Evolutionary conservation across 2,113 vertebrate species (phyloP).

Genomic region (Cnemophilus loriae): DNA sequence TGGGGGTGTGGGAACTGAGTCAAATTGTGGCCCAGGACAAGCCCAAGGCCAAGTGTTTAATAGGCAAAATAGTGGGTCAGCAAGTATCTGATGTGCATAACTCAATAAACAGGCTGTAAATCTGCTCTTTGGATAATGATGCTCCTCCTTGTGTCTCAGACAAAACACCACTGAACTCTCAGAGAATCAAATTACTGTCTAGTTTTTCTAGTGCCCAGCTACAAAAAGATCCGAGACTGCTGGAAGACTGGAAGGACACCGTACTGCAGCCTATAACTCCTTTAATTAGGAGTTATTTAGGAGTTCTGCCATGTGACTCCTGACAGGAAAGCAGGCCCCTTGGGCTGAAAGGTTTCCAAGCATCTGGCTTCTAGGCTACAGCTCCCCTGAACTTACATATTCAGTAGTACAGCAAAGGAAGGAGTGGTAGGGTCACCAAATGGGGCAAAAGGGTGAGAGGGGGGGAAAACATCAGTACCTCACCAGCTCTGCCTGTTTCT

Average conservation of each 20-base stretch:
- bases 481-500: background rate
- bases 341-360: background rate
- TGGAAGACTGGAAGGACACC: background rate
- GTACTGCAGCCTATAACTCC: background rate
- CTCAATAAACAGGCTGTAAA: background rate
- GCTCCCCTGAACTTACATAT: background rate
- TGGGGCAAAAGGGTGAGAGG: background rate
- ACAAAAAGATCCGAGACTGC: background rate
- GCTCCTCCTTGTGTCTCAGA: background rate
- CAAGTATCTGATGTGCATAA: background rate
- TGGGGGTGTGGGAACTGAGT: accelerated
- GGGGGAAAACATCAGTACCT: background rate
- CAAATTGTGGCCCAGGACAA: background rate
- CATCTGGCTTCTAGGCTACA: background rate
- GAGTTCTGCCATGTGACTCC: background rate
- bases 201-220: background rate
- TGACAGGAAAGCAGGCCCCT: background rate
- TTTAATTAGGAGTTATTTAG: background rate
- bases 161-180: background rate
- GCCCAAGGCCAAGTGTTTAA: background rate
- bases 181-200: background rate
- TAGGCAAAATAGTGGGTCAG: background rate
- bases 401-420: background rate
- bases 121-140: background rate
- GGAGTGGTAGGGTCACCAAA: background rate